These are phyloP conservation scores for Siniperca obscura DNA, from an alignment of 2,797 vertebrate genomes.

Conservation along the genomic window DNA sequence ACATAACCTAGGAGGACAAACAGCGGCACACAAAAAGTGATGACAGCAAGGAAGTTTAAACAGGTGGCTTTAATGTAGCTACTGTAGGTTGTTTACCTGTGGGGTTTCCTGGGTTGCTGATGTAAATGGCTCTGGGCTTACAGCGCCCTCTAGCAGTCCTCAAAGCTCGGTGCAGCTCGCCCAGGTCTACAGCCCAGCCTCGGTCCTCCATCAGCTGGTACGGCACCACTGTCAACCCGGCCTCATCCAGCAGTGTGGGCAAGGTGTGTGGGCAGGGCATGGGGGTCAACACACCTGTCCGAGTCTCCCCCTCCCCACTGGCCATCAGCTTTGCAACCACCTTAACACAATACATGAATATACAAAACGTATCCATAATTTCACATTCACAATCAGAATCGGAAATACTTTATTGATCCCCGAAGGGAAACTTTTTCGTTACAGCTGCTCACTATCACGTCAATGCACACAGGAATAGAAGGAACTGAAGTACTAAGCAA, in stretches of 20 bases:
- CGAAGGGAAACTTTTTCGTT: too few relatives aligned
- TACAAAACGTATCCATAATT: not conserved
- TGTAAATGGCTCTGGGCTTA: slow-evolving; percentile 77
- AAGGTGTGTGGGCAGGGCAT: slow-evolving; percentile 73
- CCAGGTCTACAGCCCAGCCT: slow-evolving; percentile 74
- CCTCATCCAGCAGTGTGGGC: slow-evolving; percentile 60
- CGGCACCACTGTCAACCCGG: slow-evolving; percentile 53
- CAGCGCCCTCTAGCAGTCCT: slow-evolving; percentile 53
- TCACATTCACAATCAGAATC: not conserved
- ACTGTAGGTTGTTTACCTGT: slow-evolving; percentile 71
- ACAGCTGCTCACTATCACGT: too few relatives aligned
- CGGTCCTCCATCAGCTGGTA: slow-evolving; percentile 76
- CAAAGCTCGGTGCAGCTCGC: slow-evolving; percentile 66
- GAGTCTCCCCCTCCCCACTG: slow-evolving; percentile 46
- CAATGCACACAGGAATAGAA: too few relatives aligned
- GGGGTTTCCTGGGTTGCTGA: slow-evolving; percentile 83
- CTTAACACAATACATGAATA: slow-evolving; percentile 48
- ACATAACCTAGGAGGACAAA: slow-evolving; percentile 84
- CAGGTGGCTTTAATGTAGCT: too few relatives aligned
- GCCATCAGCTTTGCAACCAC: slow-evolving; percentile 71
- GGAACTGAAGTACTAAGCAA: too few relatives aligned
- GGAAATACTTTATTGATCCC: too few relatives aligned
- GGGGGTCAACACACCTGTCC: slow-evolving; percentile 75
- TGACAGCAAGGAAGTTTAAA: not conserved
- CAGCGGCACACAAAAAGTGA: not conserved